Percentiles rank a stretch among this genome's conserved stretches.
phyloP scores from a whole-genome alignment of 1,140 invertebrate species.

The Brachionus koreanus region DNA sequence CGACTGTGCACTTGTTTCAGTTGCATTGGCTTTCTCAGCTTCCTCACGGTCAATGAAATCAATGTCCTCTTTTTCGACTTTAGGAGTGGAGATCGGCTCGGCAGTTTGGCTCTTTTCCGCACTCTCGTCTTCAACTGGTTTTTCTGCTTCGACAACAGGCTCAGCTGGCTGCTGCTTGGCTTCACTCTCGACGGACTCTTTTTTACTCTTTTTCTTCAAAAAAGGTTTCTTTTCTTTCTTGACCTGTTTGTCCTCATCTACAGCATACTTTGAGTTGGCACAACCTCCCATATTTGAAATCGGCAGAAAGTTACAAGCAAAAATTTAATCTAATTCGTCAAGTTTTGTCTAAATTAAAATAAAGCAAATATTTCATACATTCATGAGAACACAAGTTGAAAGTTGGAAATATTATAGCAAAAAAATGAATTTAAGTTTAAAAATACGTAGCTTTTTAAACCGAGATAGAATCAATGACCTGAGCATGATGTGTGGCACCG shows the following conservation, averaged over 20 bases:
- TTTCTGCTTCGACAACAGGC: neutral
- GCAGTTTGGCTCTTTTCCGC: neutral
- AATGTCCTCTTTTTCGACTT: constrained; percentile 43
- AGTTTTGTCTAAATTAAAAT: neutral
- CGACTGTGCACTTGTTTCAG: neutral
- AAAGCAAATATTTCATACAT: neutral
- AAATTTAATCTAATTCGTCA: too few relatives aligned
- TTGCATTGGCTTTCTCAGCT: neutral
- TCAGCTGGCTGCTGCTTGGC: neutral
- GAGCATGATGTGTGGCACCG: neutral
- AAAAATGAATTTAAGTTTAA: neutral
- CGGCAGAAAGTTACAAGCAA: neutral
- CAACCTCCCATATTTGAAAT: constrained; percentile 40
- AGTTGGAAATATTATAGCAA: neutral
- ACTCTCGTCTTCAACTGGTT: neutral
- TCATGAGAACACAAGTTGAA: neutral
- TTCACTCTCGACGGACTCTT: neutral
- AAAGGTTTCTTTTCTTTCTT: constrained; percentile 43
- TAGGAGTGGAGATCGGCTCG: neutral
- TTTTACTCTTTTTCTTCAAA: constrained; percentile 13
- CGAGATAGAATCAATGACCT: neutral
- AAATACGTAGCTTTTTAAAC: neutral
- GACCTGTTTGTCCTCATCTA: constrained; percentile 35
- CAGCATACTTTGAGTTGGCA: constrained; percentile 43
- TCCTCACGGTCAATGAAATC: constrained; percentile 38